Evolutionary conservation across 1,140 invertebrate genomes (phyloP).

Genomic region (Pantala flavescens): DNA sequence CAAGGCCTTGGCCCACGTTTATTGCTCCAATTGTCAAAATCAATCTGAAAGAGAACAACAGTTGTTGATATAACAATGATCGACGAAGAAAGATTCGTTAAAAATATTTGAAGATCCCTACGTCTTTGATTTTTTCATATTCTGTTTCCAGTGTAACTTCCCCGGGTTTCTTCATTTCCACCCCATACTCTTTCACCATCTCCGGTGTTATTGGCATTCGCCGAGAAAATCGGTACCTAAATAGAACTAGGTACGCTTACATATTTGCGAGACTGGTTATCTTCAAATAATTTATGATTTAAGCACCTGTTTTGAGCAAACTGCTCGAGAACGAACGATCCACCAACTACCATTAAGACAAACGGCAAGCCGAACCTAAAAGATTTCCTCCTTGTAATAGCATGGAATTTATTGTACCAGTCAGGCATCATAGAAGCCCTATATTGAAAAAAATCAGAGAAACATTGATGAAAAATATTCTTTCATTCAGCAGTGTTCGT

Average conservation of each 20-base stretch:
- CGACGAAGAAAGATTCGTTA: background rate
- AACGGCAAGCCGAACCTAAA: slow-evolving; percentile 54
- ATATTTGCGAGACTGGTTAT: too few species aligned
- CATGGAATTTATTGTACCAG: background rate
- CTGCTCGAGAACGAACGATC: slow-evolving; percentile 57
- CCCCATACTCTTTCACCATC: slow-evolving; percentile 50
- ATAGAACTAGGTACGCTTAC: slow-evolving; percentile 20
- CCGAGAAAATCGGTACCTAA: slow-evolving; percentile 56
- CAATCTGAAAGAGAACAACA: slow-evolving; percentile 34
- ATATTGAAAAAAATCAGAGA: too few species aligned
- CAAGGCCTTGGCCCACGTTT: slow-evolving; percentile 66
- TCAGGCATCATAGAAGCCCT: background rate
- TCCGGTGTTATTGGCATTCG: slow-evolving; percentile 45
- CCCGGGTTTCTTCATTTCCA: slow-evolving; percentile 50
- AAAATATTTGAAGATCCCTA: slow-evolving; percentile 21
- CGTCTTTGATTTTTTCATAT: slow-evolving; percentile 57
- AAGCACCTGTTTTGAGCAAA: slow-evolving; percentile 53
- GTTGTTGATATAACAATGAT: background rate
- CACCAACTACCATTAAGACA: slow-evolving; percentile 51
- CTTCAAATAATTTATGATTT: too few species aligned
- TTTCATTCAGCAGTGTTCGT: too few species aligned
- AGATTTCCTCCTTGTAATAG: slow-evolving; percentile 27
- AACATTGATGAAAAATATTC: too few species aligned
- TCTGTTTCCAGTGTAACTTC: slow-evolving; percentile 58
- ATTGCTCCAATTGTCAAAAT: slow-evolving; percentile 72